phyloP scores from a whole-genome alignment of 1,140 invertebrate species.

The Euschistus heros region DNA sequence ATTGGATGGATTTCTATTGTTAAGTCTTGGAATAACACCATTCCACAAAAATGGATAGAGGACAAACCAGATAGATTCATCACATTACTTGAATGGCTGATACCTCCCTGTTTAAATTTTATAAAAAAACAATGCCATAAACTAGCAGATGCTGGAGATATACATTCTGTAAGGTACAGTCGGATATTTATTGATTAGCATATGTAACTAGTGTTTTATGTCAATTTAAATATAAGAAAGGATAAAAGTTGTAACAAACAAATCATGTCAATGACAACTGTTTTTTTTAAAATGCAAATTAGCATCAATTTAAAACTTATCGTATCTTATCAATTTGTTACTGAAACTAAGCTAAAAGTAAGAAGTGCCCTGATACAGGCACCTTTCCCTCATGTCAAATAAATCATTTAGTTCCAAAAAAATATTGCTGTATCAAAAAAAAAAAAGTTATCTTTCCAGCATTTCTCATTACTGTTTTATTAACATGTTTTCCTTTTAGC shows the following conservation, averaged over 20 bases:
- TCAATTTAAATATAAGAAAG: too few relatives aligned
- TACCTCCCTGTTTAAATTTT: slow-evolving; percentile 56
- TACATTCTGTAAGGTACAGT: slow-evolving; percentile 41
- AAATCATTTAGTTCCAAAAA: too few relatives aligned
- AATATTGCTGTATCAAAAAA: neutral
- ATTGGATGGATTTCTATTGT: slow-evolving; percentile 59
- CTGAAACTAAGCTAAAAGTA: too few relatives aligned
- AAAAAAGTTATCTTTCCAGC: neutral
- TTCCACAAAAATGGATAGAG: slow-evolving; percentile 44
- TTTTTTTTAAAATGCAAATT: too few relatives aligned
- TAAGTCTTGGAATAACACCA: slow-evolving; percentile 55
- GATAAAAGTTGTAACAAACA: too few relatives aligned
- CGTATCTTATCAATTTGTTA: too few relatives aligned
- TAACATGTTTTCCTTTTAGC: neutral
- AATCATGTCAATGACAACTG: too few relatives aligned
- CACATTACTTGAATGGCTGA: slow-evolving; percentile 62
- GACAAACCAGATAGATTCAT: slow-evolving; percentile 49
- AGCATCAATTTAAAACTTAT: too few relatives aligned
- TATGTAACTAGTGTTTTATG: too few relatives aligned
- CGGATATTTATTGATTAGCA: slow-evolving; percentile 36
- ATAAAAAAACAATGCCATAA: slow-evolving; percentile 53
- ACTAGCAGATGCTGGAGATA: slow-evolving; percentile 59
- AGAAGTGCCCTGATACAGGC: too few relatives aligned
- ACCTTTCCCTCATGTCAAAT: too few relatives aligned
- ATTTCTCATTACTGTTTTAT: neutral